Evolutionary conservation across 2,888 invertebrate genomes (phyloP).

Genomic region (Arctia plantaginis): DNA sequence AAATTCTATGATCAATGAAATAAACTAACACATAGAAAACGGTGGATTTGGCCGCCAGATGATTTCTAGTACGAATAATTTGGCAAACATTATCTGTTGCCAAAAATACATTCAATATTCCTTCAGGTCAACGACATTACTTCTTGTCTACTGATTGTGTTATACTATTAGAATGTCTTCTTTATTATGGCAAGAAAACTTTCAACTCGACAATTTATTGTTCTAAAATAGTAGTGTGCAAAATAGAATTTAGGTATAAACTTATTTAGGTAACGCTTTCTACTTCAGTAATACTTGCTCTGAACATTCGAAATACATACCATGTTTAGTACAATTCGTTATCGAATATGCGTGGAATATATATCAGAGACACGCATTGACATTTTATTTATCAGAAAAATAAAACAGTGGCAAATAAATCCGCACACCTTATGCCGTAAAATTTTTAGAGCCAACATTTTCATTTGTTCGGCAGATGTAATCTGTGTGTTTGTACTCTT

Average conservation of each 20-base stretch:
- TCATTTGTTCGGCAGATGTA: conserved; percentile 28
- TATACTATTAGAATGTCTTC: background rate
- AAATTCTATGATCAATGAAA: no score
- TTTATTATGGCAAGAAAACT: no score
- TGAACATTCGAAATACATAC: background rate
- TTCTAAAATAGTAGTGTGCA: no score
- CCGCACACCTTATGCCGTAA: conserved; percentile 27
- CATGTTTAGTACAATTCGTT: background rate
- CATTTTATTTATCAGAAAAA: conserved; percentile 22
- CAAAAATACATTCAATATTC: background rate
- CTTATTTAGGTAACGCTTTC: background rate
- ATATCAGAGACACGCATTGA: background rate
- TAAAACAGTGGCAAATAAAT: conserved; percentile 22
- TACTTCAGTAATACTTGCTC: background rate
- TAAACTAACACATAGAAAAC: background rate
- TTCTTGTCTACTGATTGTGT: background rate
- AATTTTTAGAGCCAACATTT: conserved; percentile 32
- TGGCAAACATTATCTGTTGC: background rate
- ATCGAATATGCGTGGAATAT: background rate
- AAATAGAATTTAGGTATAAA: background rate
- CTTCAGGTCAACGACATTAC: background rate
- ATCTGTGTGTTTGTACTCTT: conserved; percentile 31
- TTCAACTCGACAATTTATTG: no score
- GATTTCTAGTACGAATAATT: background rate
- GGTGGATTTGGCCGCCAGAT: background rate